Conservation (phyloP, 2,113 vertebrate genomes). For the Tachysurus fulvidraco region DNA sequence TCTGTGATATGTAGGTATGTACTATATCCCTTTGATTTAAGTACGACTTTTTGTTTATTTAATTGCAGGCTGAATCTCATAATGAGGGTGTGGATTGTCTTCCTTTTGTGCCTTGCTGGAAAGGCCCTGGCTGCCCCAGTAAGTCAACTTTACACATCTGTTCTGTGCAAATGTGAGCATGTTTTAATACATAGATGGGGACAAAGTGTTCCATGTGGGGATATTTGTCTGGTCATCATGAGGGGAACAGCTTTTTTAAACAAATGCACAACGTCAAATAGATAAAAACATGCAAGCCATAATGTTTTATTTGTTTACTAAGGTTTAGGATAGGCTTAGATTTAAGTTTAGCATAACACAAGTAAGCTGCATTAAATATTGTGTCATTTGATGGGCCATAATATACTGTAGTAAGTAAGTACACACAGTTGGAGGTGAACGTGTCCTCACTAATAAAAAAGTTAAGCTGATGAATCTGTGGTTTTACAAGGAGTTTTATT, state of each 20-base stretch:
- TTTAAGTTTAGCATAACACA: not conserved
- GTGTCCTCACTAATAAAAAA: slow-evolving; percentile 18
- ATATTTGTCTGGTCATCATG: not conserved
- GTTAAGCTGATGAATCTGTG: slow-evolving; percentile 21
- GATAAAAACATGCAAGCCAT: not conserved
- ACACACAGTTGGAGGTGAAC: not conserved
- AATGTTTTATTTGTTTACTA: not conserved
- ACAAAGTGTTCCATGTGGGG: not conserved
- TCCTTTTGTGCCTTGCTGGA: slow-evolving; percentile 91
- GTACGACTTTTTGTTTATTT: slow-evolving; percentile 30
- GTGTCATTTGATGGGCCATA: not conserved
- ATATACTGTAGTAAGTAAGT: not conserved
- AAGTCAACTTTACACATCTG: slow-evolving; percentile 64
- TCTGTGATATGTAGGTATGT: slow-evolving; percentile 5
- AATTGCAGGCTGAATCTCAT: slow-evolving; percentile 73
- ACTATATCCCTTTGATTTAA: not conserved
- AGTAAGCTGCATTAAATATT: not conserved
- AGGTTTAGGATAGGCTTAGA: not conserved
- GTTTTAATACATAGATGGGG: not conserved
- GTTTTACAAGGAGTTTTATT: slow-evolving; percentile 33
- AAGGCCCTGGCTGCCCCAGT: slow-evolving; percentile 88
- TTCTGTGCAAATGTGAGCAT: not conserved
- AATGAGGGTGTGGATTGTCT: slow-evolving; percentile 94
- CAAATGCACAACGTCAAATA: not conserved
- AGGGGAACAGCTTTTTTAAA: not conserved